Base-by-base conservation (phyloP, 2,797 vertebrate species). In the Gymnocypris eckloni region DNA sequence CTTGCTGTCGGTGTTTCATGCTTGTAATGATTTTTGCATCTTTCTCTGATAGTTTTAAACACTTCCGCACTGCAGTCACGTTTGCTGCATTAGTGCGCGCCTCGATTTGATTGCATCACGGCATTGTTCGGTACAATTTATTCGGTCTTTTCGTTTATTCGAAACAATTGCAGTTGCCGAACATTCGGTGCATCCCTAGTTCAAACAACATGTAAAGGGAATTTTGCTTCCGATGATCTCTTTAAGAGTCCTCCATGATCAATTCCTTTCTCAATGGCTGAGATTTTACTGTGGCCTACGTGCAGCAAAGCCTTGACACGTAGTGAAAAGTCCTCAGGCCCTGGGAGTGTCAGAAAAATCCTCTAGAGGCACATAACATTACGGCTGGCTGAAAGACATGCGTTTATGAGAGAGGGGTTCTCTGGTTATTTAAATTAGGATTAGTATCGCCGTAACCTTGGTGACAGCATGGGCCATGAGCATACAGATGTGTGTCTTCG, bases 271-370 rank as follows among this genome's bases (percentile, higher is more conserved):
- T 52, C n/a, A 28, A 66, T 52, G 64, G 79, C n/a, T 66, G 81
- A 84, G 69, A 82, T 84, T 85, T 88, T 59, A 82, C 82, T 6
- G 37, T 86, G 81, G 80, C 77, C 78, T 86, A 88, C 78, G 83
- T 88, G 86, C 71, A 39, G 39, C 28, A 37, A 5, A 64, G 48
- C 37, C 67, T 82, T 43, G 61, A 78, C 66, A 85, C 6, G 64
- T 81, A 81, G 50, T 12, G 25, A 54, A 8, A 25, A 67, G 77
- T 70, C 71, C 56, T 86, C 72, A 84, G 86, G 86, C 72, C 67
- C 69, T 43, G 18, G 33, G 10, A 54, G 79, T 66, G n/a, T 77
- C 70, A 75, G 66, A 61, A 59, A 48, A 41, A 64, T 33, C 22
- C 78, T 85, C 64, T 69, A 48, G 75, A 84, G 77, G 20, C 20